Evolutionary conservation across 2,797 vertebrate genomes (phyloP), one percentile per base, ranked within the genome.

Genomic region (Gallinago nigripennis): DNA sequence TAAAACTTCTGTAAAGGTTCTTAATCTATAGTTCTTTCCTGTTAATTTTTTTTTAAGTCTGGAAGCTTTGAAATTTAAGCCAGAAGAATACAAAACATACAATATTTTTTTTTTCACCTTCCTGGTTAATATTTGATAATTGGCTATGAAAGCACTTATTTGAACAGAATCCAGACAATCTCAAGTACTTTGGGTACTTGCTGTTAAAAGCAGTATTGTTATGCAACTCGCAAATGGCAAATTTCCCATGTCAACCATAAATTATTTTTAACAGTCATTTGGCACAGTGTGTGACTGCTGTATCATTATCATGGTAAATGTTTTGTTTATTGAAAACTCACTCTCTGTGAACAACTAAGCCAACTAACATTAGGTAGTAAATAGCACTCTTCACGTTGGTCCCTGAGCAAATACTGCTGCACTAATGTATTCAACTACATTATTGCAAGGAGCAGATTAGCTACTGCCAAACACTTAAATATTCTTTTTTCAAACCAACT

Each of bases 301-400:
- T 63, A 31, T 93, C 84, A 45, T 80, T 70, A 60, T 19, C 56
- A 24, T 21, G 39, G 78, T 48, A 84, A 94, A 61, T 41, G 63
- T 39, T 88, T 79, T 95, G 86, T 84, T 90, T 95, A 51, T 86
- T 86, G 88, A 86, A 95, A 90, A 90, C 24, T 75, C 77, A 30
- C 75, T 85, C 64, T 69, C 56, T 60, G 60, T 69, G 82, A 82
- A 63, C 64, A 66, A 57, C 65, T 5, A 65, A 82, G 41, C 45
- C 82, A 81, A 37, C 58, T 27, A 57, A 64, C 56, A 78, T 57
- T 66, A 58, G 27, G 25, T 60, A 53, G 77, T 77, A 73, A 87
- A 73, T 43, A 82, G 45, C 64, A 53, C 45, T 68, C 60, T 77
- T 63, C 60, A 66, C 0, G 0, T 12, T 25, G 6, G 58, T 56